Evolutionary conservation across 2,113 vertebrate genomes (phyloP), one percentile per base, ranked within the genome.

Genomic region (Microcebus lehilahytsara): DNA sequence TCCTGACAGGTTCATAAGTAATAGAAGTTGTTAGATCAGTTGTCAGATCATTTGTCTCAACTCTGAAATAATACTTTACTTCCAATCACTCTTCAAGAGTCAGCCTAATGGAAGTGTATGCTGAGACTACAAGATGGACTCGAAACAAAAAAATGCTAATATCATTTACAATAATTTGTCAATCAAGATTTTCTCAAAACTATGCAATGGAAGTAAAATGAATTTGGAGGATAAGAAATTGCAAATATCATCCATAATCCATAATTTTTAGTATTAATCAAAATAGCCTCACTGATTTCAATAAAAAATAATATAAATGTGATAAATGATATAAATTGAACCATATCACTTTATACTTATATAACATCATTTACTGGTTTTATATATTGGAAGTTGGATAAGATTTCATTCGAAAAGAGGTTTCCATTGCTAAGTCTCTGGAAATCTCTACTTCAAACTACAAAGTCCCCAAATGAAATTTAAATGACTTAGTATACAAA

Each of bases 221-320:
- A 87, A 95, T 66, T 34, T 34, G 69, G 75, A 90, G 66, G 17
- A 4, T 19, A 37, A 2, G 34, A 86, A n/a, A 72, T 23, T 74
- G 9, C 42, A 91, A 69, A 12, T n/a, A 85, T 46, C 69, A 89
- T 34, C 25, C 12, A 16, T 37, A 74, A 93, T 89, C 87, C 20
- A 42, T 78, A 89, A 94, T 81, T 89, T 85, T 95, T 89, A 53
- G 20, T 77, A 80, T 95, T 96, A 85, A 69, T 80, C 49, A 66
- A 79, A 89, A 89, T 4, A 88, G 66, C 1, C 42, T 94, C 92
- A 91, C 8, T 72, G 49, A 96, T 86, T 93, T 92, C 67, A 96
- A 27, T 92, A 89, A 72, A 19, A 75, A 79, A 89, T 71, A 5
- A 60, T 22, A 89, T 85, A 80, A 77, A 77, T 74, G 67, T 95